Percentiles rank a stretch among this genome's conserved stretches.
Conservation (phyloP, 2,888 invertebrate species). For the Kryphioiulus occultus region DNA sequence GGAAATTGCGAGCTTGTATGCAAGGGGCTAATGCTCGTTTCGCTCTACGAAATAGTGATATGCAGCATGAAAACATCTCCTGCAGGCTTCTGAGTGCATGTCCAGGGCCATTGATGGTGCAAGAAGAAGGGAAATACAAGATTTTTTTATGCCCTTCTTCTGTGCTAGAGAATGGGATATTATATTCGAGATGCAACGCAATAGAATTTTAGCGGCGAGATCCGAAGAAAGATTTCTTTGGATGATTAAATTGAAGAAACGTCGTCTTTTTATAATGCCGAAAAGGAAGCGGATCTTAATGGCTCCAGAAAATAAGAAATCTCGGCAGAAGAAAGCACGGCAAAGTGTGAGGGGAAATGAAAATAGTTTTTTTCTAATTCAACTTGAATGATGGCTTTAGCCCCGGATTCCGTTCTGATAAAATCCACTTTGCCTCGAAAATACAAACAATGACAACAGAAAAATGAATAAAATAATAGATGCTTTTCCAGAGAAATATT, state of each 20-base stretch:
- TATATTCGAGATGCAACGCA: constrained; percentile 18
- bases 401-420: neutral
- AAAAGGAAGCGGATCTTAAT: constrained; percentile 26
- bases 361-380: constrained; percentile 8
- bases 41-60: neutral
- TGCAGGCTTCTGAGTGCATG: neutral
- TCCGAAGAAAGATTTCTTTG: constrained; percentile 22
- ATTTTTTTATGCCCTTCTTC: neutral
- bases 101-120: neutral
- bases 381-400: constrained; percentile 20
- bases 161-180: neutral
- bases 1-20: constrained; percentile 24
- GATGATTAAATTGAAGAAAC: constrained; percentile 26
- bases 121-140: neutral
- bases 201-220: constrained; percentile 30
- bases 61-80: neutral
- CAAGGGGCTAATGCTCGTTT: constrained; percentile 6
- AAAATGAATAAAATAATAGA: constrained; percentile 17
- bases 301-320: neutral
- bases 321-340: neutral
- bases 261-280: constrained; percentile 1
- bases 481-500: neutral
- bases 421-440: neutral
- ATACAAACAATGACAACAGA: constrained; percentile 5
- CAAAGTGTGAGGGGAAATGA: neutral